Evolutionary conservation across 1,140 invertebrate genomes (phyloP).

Genomic region (Microplitis demolitor): DNA sequence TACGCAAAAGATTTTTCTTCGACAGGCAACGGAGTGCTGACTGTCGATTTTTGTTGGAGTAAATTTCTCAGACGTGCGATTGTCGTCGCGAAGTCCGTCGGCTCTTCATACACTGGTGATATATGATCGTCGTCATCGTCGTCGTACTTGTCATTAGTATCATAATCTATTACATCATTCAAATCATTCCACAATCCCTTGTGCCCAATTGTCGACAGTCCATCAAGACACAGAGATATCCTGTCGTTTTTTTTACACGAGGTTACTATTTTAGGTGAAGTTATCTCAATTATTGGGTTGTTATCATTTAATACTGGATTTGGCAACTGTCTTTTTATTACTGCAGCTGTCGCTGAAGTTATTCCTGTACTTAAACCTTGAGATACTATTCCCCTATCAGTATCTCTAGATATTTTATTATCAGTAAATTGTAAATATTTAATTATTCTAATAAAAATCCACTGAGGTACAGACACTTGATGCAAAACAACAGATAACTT

Average conservation of each 20-base stretch:
- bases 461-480: conserved; percentile 44
- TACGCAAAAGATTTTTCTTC: conserved; percentile 53
- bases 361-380: conserved; percentile 47
- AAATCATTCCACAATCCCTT: conserved; percentile 51
- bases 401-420: not conserved
- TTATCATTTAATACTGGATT: conserved; percentile 30
- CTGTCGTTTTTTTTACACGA: conserved; percentile 25
- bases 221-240: conserved; percentile 43
- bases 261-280: conserved; percentile 2
- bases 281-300: conserved; percentile 17
- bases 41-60: conserved; percentile 68
- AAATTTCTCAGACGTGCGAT: conserved; percentile 73
- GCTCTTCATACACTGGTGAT: conserved; percentile 72
- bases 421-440: not conserved
- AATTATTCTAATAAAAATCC: conserved; percentile 36
- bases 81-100: conserved; percentile 72
- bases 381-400: conserved; percentile 38
- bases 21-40: conserved; percentile 50
- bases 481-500: conserved; percentile 57
- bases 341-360: conserved; percentile 48
- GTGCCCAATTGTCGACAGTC: conserved; percentile 40
- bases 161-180: conserved; percentile 40
- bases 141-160: conserved; percentile 34
- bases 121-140: conserved; percentile 38
- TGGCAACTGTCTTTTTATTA: conserved; percentile 46